A percentile compares a stretch with the other conserved stretches of the same genome.
These are phyloP conservation scores for Scylla paramamosain DNA, from an alignment of 1,140 invertebrate species.

Conservation along the genomic window DNA sequence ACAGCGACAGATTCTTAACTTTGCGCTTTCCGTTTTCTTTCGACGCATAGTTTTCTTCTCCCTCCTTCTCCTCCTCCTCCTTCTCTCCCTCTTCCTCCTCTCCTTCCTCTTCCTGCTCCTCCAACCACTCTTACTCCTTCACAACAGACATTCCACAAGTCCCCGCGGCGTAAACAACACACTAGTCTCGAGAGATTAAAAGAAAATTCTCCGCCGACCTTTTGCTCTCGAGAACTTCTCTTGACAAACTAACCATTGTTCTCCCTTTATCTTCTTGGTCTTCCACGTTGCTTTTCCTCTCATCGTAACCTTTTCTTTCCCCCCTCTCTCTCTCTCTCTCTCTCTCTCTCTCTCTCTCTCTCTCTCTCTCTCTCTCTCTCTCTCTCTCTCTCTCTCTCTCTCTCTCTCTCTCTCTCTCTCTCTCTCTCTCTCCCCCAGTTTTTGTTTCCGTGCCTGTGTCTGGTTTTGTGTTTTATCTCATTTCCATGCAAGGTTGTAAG, in stretches of 20 bases:
- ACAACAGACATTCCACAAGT: neutral
- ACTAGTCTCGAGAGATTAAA: constrained; percentile 23
- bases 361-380: neutral
- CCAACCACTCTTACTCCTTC: neutral
- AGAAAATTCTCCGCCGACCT: neutral
- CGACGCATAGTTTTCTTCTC: neutral
- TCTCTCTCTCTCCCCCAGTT: neutral
- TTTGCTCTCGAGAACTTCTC: neutral
- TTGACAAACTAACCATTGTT: neutral
- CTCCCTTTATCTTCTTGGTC: neutral
- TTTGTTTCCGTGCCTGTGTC: neutral
- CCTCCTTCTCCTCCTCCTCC: neutral
- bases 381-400: neutral
- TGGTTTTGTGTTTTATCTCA: neutral
- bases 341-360: neutral
- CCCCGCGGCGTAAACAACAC: neutral
- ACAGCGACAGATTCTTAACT: neutral
- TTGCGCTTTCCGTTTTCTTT: neutral
- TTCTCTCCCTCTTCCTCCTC: no score
- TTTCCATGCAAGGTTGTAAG: no score
- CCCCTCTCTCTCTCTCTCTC: no score
- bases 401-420: neutral
- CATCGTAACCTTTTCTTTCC: neutral
- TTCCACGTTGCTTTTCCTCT: neutral
- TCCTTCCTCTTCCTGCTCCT: neutral